A percentile compares a stretch with the other conserved stretches of the same genome.
Evolutionary conservation across 2,888 invertebrate genomes (phyloP).

Genomic region (Pammene aurita): DNA sequence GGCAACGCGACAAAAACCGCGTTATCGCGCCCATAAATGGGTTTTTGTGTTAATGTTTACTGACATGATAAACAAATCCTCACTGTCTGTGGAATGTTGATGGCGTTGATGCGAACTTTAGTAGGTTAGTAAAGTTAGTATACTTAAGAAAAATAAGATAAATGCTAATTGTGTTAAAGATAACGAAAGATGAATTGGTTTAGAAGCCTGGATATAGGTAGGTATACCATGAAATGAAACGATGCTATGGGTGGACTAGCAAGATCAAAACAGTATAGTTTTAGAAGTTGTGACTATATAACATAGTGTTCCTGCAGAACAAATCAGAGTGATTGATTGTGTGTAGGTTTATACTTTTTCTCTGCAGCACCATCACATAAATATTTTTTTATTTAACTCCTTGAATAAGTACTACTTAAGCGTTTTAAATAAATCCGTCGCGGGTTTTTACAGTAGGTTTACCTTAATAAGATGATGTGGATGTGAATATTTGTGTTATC

Average conservation of each 20-base stretch:
- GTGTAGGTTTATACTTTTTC: too few relatives aligned
- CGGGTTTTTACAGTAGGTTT: conserved; percentile 69
- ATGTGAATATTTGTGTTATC: conserved; percentile 59
- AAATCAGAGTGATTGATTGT: too few relatives aligned
- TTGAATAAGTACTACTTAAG: neutral
- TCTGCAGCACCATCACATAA: neutral
- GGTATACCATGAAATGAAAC: too few relatives aligned
- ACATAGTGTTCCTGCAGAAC: too few relatives aligned
- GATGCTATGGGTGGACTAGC: too few relatives aligned
- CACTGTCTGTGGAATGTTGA: conserved; percentile 1
- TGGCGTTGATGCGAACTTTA: conserved; percentile 9
- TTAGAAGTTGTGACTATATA: too few relatives aligned
- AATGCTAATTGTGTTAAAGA: conserved; percentile 11
- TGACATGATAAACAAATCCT: conserved; percentile 60
- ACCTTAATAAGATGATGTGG: conserved; percentile 51
- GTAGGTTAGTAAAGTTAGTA: conserved; percentile 6
- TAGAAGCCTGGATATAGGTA: too few relatives aligned
- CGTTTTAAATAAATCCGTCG: neutral
- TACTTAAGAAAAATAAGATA: neutral
- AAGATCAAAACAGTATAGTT: too few relatives aligned
- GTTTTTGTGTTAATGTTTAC: conserved; percentile 55
- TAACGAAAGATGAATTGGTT: neutral
- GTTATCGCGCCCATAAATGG: conserved; percentile 51
- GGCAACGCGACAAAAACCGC: conserved; percentile 53
- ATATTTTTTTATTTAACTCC: neutral